Evolutionary conservation across 2,888 invertebrate genomes (phyloP), one percentile per base, ranked within the genome.

Genomic region (Sericinus montela): DNA sequence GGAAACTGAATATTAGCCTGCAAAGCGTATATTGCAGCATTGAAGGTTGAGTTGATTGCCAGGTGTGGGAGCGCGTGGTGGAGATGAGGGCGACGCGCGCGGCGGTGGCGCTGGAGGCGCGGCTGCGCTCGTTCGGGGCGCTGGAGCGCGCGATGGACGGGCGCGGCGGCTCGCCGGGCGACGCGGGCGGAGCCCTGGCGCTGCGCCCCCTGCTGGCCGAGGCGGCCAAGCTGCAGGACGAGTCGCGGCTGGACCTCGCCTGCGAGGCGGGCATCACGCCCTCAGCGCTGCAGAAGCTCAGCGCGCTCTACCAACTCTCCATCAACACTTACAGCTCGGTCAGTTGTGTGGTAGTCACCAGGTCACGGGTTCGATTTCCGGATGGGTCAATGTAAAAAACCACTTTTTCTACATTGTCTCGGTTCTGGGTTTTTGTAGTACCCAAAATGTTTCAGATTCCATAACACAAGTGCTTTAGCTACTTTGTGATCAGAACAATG

Each of bases 11-110:
- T n/a, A n/a, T n/a, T n/a, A n/a, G n/a, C n/a, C n/a, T n/a, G n/a
- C n/a, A n/a, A n/a, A n/a, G n/a, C n/a, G n/a, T n/a, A n/a, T n/a
- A n/a, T n/a, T n/a, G n/a, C n/a, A n/a, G n/a, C n/a, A n/a, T n/a
- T n/a, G n/a, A n/a, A n/a, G n/a, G n/a, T n/a, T n/a, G n/a, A 19
- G 5, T 19, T 5, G 19, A 19, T 45, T 7, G 71, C 5, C 67
- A 94, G 94, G 92, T 95, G 42, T 95, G 94, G 91, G 92, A 92
- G 57, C 87, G 90, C 90, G 59, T 83, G 3, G 65, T 81, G 9
- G 67, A 76, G 30, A 55, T 73, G 47, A 73, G 73, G 51, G 75
- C 76, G 0, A 51, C 64, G 76, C 80, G 91, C 78, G 57, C 67
- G 1, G 69, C 71, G 0, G 53, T 89, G 1, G 90, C 91, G 7